Evolutionary conservation across 1,140 invertebrate genomes (phyloP), one percentile per base, ranked within the genome.

Genomic region (Cecropterus lyciades): DNA sequence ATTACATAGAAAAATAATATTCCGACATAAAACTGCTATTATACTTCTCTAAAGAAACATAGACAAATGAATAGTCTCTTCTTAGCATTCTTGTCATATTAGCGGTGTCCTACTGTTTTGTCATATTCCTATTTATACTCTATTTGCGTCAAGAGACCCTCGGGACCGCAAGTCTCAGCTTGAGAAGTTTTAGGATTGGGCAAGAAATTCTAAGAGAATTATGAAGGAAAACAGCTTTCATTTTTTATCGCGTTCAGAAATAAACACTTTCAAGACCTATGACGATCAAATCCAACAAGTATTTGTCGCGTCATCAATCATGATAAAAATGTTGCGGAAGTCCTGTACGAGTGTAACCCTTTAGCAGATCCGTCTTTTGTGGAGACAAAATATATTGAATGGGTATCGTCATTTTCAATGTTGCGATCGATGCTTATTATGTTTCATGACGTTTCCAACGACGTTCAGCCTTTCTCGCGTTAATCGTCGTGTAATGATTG

Each of bases 251-350:
- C 3, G 1, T 33, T 33, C 30, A 8, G 6, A 33, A 33, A 33
- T 4, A 33, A 33, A 33, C 9, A 9, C 3, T 33, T 33, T 33
- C 1, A 1, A 33, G 9, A 53, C 24, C 5, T 40, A 55, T 55
- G 16, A 40, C 30, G 52, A 55, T 40, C 10, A 53, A 37, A 37
- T 37, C 9, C 1, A 43, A 14, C 52, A 11, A 40, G 10, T 33
- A 55, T 55, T 40, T 55, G 52, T 55, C 52, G 51, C 51, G 40
- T 55, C 52, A 55, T 55, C 52, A 55, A 55, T 55, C 52, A 55
- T 55, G 30, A 55, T 30, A 55, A 40, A 55, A 55, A 24, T 55
- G 51, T 1, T 17, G 7, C 15, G 52, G 15, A 55, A 55, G 14
- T 55, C 52, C 33, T 15, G 10, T 40, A 55, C 33, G 40, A 55